These are phyloP conservation scores for Bradypus variegatus DNA, from an alignment of 2,797 vertebrate species.

Conservation along the genomic window DNA sequence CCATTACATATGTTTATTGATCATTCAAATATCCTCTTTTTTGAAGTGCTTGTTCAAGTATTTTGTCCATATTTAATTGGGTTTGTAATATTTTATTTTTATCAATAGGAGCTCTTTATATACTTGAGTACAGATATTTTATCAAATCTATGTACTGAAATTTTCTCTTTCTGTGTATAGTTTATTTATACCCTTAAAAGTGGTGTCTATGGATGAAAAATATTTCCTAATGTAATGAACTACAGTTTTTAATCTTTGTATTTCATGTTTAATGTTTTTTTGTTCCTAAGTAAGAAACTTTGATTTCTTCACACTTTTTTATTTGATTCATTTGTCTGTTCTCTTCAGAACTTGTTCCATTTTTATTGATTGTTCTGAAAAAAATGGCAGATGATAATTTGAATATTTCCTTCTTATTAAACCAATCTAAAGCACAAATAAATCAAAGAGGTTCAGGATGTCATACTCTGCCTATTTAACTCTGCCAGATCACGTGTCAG, in stretches of 20 bases:
- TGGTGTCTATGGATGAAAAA: background rate
- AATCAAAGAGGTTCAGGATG: background rate
- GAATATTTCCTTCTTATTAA: background rate
- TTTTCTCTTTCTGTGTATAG: background rate
- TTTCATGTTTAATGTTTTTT: background rate
- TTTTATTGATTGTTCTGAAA: background rate
- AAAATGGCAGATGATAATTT: background rate
- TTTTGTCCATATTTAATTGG: background rate
- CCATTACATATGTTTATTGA: background rate
- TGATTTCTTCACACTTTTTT: background rate
- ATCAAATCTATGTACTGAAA: background rate
- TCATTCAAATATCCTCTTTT: background rate
- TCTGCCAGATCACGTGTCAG: background rate
- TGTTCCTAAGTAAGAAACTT: background rate
- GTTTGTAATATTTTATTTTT: background rate
- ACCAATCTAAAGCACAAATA: background rate
- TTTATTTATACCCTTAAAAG: background rate
- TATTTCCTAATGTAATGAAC: background rate
- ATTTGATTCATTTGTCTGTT: background rate
- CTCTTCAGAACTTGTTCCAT: background rate
- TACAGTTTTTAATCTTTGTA: no score
- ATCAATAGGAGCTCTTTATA: background rate
- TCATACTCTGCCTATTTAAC: background rate
- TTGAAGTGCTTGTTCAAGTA: background rate
- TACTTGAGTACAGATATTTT: background rate